Base-by-base conservation (phyloP, 2,797 vertebrate genomes). In the Liparis tanakae region DNA sequence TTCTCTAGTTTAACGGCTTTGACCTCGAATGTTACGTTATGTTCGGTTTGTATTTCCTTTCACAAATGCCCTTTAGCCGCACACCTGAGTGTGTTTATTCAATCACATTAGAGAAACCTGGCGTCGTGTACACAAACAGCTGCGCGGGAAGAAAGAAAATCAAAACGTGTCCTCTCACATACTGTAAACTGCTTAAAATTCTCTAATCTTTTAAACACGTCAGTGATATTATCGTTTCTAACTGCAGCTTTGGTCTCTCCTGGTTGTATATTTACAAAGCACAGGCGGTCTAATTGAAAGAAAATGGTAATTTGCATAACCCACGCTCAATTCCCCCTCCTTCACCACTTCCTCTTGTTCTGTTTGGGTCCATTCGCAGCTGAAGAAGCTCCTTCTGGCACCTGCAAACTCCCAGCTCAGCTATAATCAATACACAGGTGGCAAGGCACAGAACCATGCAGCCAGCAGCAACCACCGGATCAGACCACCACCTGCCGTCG, bases 331-430 rank as follows among this genome's bases (percentile, higher is more conserved):
- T 43, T n/a, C 20, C 37, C 59, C 39, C 50, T 41, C 50, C 66
- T 59, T 63, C 63, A 50, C 58, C 60, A n/a, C 63, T 72, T 61
- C 70, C 77, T 72, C 79, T 83, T 70, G 74, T 86, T 80, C 76
- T 79, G 86, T 87, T 84, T 83, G 88, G 90, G 90, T 93, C 90
- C 78, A 67, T 87, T 88, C 53, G 85, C 94, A 99, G 98, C 96
- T 99, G 94, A 99, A 98, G 97, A 98, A 98, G 95, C 97, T 99
- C 93, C 95, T 99, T 93, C 93, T 99, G 96, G 97, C 98, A 84
- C 98, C 98, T 44, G 96, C 97, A 91, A 99, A 98, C 95, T 97
- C 96, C 94, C 98, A 99, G 94, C 95, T 99, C 94, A 97, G 96
- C 96, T 99, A 99, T 95, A 97, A 97, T 96, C 97, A 99, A 96